These are phyloP conservation scores for Drosophila mayri DNA, from an alignment of 1,140 invertebrate species.

Conservation along the genomic window DNA sequence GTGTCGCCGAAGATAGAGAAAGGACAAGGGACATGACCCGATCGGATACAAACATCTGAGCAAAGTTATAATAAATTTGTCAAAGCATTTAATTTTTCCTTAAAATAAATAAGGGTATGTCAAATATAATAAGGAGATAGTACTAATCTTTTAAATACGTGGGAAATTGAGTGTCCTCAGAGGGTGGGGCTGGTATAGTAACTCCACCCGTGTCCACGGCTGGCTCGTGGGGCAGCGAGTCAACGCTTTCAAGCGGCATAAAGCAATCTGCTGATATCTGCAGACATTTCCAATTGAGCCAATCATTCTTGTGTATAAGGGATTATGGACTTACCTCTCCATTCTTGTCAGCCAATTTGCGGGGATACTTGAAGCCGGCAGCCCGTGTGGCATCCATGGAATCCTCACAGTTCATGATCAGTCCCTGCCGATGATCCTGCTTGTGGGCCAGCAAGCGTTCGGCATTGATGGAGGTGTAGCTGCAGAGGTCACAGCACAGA, in stretches of 20 bases:
- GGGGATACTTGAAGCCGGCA: slow-evolving; percentile 48
- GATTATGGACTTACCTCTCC: slow-evolving; percentile 32
- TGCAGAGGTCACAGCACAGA: slow-evolving; percentile 70
- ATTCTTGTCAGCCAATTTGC: slow-evolving; percentile 56
- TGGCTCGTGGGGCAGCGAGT: slow-evolving; percentile 85
- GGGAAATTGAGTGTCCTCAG: slow-evolving; percentile 80
- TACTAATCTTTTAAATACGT: slow-evolving; percentile 67
- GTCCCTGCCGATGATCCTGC: slow-evolving; percentile 67
- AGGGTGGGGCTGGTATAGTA: slow-evolving; percentile 87
- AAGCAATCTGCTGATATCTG: too few relatives aligned
- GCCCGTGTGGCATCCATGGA: slow-evolving; percentile 61
- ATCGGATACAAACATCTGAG: not conserved
- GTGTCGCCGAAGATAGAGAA: too few relatives aligned
- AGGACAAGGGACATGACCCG: too few relatives aligned
- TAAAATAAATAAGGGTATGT: not conserved
- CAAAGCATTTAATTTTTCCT: not conserved
- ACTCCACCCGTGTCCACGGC: slow-evolving; percentile 88
- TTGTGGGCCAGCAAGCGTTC: slow-evolving; percentile 59
- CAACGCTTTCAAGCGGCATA: slow-evolving; percentile 85
- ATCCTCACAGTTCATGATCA: slow-evolving; percentile 67
- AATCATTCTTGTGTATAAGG: rapidly evolving
- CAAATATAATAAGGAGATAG: not conserved
- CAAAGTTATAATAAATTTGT: not conserved
- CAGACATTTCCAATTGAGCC: not conserved
- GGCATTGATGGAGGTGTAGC: slow-evolving; percentile 65